Evolutionary conservation across 2,888 invertebrate species (phyloP).

Genomic region (Caenorhabditis sp.): DNA sequence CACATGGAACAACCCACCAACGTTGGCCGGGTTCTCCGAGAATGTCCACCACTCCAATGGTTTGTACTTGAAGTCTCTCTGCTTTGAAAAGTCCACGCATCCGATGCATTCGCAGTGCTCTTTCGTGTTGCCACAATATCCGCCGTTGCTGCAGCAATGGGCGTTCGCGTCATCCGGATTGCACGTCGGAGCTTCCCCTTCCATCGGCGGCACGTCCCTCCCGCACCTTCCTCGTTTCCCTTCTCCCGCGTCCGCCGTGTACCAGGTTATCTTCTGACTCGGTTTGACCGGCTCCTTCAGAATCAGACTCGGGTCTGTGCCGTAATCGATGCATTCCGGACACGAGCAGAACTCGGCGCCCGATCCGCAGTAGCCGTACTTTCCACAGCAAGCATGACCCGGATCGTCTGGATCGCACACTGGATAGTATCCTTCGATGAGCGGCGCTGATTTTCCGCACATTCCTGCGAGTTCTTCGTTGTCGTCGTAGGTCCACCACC

Average conservation of each 20-base stretch:
- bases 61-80: constrained; percentile 64
- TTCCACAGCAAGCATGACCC: constrained; percentile 78
- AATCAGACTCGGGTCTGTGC: constrained; percentile 69
- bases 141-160: constrained; percentile 73
- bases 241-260: constrained; percentile 72
- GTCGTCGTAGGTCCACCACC: constrained; percentile 79
- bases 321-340: constrained; percentile 76
- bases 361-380: constrained; percentile 77
- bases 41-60: constrained; percentile 75
- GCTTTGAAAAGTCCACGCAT: constrained; percentile 73
- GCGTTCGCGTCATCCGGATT: constrained; percentile 73
- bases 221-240: constrained; percentile 76
- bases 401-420: constrained; percentile 79
- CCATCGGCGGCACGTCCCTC: constrained; percentile 64
- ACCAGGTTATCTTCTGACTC: constrained; percentile 67
- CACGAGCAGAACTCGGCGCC: constrained; percentile 78
- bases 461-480: constrained; percentile 73
- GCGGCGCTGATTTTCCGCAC: constrained; percentile 77
- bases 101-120: constrained; percentile 77
- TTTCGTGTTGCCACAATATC: constrained; percentile 73
- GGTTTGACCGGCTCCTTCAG: constrained; percentile 74
- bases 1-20: constrained; percentile 53
- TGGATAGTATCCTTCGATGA: constrained; percentile 77
- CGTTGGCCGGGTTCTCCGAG: constrained; percentile 70
- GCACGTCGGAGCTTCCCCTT: constrained; percentile 71